phyloP scores from a whole-genome alignment of 2,797 vertebrate genomes.

The Pantherophis alleghaniensis region DNA sequence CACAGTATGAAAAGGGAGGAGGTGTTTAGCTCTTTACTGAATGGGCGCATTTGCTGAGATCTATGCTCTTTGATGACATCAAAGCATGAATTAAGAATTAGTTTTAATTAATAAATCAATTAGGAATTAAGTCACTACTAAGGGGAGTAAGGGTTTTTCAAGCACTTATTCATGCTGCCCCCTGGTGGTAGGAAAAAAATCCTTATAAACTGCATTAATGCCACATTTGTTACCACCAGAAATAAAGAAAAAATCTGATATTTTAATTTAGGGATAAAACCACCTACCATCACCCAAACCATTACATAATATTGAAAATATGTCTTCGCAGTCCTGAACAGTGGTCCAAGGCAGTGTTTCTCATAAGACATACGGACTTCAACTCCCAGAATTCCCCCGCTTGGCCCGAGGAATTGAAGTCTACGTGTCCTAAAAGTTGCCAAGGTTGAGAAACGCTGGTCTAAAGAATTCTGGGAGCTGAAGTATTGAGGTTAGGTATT shows the following conservation, averaged over 20 bases:
- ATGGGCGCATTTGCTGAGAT: background rate
- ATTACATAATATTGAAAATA: background rate
- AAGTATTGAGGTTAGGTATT: background rate
- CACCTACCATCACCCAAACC: background rate
- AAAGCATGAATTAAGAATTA: background rate
- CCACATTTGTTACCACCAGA: too few relatives aligned
- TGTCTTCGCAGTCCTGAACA: background rate
- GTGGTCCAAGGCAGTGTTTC: background rate
- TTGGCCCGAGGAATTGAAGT: background rate
- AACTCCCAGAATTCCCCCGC: background rate
- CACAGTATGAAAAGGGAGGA: background rate
- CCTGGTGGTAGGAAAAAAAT: background rate
- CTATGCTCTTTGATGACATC: background rate
- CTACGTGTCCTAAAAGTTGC: background rate
- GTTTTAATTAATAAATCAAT: background rate
- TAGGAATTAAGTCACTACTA: background rate
- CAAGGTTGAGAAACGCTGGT: background rate
- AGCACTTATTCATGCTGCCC: background rate
- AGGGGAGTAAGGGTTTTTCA: background rate
- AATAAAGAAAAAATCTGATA: background rate
- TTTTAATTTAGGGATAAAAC: background rate
- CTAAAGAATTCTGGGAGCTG: background rate
- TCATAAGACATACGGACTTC: background rate
- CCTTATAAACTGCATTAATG: background rate
- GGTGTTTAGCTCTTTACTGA: background rate